These are phyloP conservation scores for Lathamus discolor DNA, from an alignment of 2,113 vertebrate genomes.

Conservation along the genomic window DNA sequence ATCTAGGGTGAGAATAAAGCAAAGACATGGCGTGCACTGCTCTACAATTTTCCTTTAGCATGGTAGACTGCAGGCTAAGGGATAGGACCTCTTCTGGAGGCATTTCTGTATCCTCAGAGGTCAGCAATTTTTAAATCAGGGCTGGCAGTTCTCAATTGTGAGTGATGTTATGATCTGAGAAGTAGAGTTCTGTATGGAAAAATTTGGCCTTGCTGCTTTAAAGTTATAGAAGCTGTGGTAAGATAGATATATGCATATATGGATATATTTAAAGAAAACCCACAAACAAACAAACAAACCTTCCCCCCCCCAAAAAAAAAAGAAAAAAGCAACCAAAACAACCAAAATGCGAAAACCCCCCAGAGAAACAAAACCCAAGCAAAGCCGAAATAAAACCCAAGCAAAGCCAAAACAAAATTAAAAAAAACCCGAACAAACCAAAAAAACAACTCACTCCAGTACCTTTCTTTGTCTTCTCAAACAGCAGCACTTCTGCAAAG, in stretches of 20 bases:
- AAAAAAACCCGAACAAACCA: no score
- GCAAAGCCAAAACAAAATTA: background rate
- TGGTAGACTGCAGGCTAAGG: background rate
- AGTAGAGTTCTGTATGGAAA: background rate
- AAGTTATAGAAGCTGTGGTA: background rate
- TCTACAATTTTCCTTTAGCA: background rate
- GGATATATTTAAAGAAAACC: background rate
- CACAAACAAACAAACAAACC: background rate
- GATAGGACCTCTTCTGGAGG: background rate
- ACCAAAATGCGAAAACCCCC: background rate
- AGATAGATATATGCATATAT: background rate
- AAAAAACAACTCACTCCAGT: background rate
- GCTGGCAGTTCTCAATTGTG: background rate
- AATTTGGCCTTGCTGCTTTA: background rate
- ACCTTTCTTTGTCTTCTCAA: background rate
- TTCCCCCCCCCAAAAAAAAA: background rate
- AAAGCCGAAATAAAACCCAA: background rate
- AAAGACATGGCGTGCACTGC: background rate
- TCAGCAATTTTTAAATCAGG: background rate
- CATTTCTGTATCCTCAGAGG: background rate
- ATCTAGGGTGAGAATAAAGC: background rate
- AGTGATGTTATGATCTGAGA: background rate
- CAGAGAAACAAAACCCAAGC: background rate
- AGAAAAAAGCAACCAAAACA: background rate
- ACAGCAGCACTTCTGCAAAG: background rate